Percentiles rank a stretch among this genome's conserved stretches.
Conservation (phyloP, 2,797 vertebrate species). For the Gymnoscopelus braueri region DNA sequence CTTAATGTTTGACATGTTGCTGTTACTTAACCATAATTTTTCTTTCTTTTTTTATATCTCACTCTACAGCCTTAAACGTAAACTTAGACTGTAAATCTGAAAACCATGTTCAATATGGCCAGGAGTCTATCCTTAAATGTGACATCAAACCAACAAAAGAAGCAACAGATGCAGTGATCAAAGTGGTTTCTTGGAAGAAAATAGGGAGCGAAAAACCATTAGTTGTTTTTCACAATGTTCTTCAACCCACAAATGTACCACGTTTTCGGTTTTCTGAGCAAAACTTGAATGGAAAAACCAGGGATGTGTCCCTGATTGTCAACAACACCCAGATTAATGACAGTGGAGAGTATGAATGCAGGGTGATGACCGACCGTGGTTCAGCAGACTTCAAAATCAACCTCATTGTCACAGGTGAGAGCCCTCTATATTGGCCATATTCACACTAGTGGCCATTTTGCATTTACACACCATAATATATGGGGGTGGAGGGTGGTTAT, state of each 20-base stretch:
- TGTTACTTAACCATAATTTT: not conserved
- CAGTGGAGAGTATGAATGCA: not conserved
- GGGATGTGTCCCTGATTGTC: conserved; percentile 70
- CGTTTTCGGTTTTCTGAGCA: conserved; percentile 35
- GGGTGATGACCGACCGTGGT: not conserved
- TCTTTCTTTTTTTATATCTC: conserved; percentile 2
- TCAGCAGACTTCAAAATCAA: rapidly evolving
- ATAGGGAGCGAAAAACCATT: rapidly evolving
- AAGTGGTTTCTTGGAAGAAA: conserved; percentile 37
- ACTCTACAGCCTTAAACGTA: conserved; percentile 33
- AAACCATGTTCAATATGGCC: conserved; percentile 17
- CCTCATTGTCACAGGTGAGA: conserved; percentile 66
- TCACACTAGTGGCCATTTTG: not conserved
- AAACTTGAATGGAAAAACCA: not conserved
- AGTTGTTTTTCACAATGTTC: rapidly evolving
- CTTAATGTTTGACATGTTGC: not conserved
- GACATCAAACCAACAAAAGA: rapidly evolving
- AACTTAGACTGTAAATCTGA: rapidly evolving
- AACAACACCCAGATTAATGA: conserved; percentile 31
- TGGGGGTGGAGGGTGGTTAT: not conserved
- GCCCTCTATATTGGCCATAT: not conserved
- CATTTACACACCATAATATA: not conserved
- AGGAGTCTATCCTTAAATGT: conserved; percentile 57
- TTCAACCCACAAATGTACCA: rapidly evolving
- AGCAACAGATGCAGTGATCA: rapidly evolving